These are phyloP conservation scores for Brachionus angularis DNA, from an alignment of 1,140 invertebrate genomes.

Conservation along the genomic window DNA sequence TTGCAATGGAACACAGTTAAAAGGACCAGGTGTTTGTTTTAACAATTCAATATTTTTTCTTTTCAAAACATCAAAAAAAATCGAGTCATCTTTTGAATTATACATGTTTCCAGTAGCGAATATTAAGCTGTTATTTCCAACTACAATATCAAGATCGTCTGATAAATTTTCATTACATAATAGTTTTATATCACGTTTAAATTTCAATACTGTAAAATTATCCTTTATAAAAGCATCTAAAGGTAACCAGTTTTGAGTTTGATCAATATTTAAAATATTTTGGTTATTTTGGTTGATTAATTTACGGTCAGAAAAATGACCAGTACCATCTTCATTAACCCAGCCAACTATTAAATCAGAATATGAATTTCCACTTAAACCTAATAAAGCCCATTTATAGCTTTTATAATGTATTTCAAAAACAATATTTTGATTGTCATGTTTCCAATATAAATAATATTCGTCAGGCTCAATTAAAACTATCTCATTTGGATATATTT, in stretches of 20 bases:
- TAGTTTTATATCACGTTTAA: neutral
- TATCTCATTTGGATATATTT: neutral
- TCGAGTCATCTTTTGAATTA: neutral
- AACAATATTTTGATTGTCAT: neutral
- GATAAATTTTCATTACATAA: neutral
- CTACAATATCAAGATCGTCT: neutral
- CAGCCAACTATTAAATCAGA: neutral
- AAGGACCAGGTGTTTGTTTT: neutral
- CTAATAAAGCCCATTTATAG: neutral
- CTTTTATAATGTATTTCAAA: neutral
- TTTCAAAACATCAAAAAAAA: neutral
- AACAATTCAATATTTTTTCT: neutral
- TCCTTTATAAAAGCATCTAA: neutral
- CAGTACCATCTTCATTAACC: neutral
- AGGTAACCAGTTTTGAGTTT: neutral
- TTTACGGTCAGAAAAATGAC: neutral
- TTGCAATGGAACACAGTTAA: neutral
- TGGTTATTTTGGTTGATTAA: neutral
- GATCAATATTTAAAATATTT: neutral
- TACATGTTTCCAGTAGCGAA: neutral
- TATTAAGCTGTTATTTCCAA: neutral
- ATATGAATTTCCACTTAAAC: neutral
- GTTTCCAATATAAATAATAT: neutral
- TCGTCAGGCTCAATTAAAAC: neutral
- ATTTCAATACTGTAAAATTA: neutral